These are phyloP conservation scores for Noctuana brunneofusca DNA, from an alignment of 2,888 invertebrate genomes.

Conservation along the genomic window DNA sequence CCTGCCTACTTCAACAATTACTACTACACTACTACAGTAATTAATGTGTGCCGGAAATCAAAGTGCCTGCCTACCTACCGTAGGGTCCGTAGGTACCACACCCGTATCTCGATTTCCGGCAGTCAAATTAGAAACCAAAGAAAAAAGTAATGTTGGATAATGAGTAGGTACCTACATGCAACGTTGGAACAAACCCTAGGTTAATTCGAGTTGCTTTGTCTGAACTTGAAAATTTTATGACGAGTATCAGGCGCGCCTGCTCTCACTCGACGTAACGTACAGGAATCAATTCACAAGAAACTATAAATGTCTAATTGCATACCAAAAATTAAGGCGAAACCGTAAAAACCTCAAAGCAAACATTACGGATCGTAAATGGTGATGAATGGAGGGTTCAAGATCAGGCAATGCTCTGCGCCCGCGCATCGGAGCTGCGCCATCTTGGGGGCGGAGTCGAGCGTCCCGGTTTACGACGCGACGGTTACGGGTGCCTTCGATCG, in stretches of 20 bases:
- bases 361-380: conserved; percentile 66
- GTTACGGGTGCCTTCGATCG: conserved; percentile 41
- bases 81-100: too few species aligned
- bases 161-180: too few species aligned
- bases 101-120: too few species aligned
- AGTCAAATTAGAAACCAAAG: too few species aligned
- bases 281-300: conserved; percentile 36
- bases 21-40: too few species aligned
- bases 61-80: too few species aligned
- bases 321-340: conserved; percentile 72
- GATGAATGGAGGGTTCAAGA: conserved; percentile 77
- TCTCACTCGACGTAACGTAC: conserved; percentile 13
- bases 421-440: conserved; percentile 61
- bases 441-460: conserved; percentile 68
- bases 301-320: conserved; percentile 62
- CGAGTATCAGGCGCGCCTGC: conserved; percentile 16
- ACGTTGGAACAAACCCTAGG: too few species aligned
- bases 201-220: not conserved
- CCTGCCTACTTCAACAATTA: too few species aligned
- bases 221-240: conserved; percentile 28
- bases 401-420: conserved; percentile 54
- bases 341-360: conserved; percentile 69
- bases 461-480: conserved; percentile 28
- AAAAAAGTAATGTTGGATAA: too few species aligned
- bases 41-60: too few species aligned